Conservation (phyloP, 2,888 invertebrate species). For the Didymodactylos carnosus region DNA sequence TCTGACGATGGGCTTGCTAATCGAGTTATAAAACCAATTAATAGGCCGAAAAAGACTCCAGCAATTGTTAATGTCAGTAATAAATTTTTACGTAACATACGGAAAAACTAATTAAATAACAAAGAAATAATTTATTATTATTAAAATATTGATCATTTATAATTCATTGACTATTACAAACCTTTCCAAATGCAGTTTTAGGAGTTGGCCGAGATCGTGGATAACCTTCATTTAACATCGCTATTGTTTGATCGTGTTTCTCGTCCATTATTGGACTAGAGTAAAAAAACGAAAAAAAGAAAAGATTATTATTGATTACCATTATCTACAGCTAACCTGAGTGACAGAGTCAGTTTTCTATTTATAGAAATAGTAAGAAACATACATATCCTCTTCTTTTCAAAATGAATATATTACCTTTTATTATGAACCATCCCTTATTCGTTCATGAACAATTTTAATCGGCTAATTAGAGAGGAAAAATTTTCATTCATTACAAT, state of each 20-base stretch:
- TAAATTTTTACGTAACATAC: background rate
- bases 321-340: no score
- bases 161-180: no score
- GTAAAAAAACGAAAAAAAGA: background rate
- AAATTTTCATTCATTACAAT: no score
- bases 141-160: background rate
- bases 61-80: conserved; percentile 39
- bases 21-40: conserved; percentile 42
- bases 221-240: background rate
- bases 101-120: background rate
- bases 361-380: no score
- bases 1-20: conserved; percentile 36
- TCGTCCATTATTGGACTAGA: background rate
- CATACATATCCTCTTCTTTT: no score
- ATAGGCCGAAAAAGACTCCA: conserved; percentile 43
- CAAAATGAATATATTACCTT: no score
- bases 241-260: background rate
- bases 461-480: no score
- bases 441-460: no score
- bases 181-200: no score
- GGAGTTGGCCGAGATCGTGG: background rate
- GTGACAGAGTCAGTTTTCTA: no score
- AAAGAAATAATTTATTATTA: background rate
- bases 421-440: no score
- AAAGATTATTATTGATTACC: no score